Evolutionary conservation across 2,888 invertebrate species (phyloP), one percentile per base, ranked within the genome.

Genomic region (Aphidoletes aphidimyza): DNA sequence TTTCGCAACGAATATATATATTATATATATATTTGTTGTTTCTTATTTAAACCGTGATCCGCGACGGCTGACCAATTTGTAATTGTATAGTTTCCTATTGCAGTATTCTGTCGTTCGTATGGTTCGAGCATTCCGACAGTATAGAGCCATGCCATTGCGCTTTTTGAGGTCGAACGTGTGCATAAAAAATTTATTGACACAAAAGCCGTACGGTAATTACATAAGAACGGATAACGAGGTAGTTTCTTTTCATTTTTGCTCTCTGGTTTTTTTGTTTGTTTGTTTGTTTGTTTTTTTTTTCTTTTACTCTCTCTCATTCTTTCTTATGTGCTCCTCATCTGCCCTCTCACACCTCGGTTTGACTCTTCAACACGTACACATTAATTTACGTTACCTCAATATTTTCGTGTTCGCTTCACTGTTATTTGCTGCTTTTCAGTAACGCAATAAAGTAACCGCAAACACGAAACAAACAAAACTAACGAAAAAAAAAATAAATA

Each of bases 121-220:
- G 54, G 22, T 54, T 54, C 22, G 54, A 69, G 30, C 54, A 54
- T 69, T 69, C 11, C 30, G 69, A n/a, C n/a, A n/a, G n/a, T n/a
- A n/a, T n/a, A n/a, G n/a, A n/a, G n/a, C n/a, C n/a, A n/a, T n/a
- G n/a, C n/a, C n/a, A n/a, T n/a, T n/a, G n/a, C n/a, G n/a, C n/a
- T 69, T 69, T 69, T 69, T 69, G 69, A 69, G 30, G 69, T 69
- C 69, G 69, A 30, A 69, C 69, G 69, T 69, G 69, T 69, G 69
- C 34, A 69, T 69, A 69, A 69, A 54, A 54, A 54, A 54, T 26
- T 54, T 54, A 54, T 22, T 54, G 54, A 54, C 54, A 54, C 69
- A 69, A 69, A 69, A 69, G 69, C 14, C 69, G 30, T 30, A 11
- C 69, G 34, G 69, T 69, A 69, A 69, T 69, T 69, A 69, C 34